Percentiles rank a stretch among this genome's conserved stretches.
phyloP scores from a whole-genome alignment of 2,797 vertebrate genomes.

The Peromyscus nudipes region DNA sequence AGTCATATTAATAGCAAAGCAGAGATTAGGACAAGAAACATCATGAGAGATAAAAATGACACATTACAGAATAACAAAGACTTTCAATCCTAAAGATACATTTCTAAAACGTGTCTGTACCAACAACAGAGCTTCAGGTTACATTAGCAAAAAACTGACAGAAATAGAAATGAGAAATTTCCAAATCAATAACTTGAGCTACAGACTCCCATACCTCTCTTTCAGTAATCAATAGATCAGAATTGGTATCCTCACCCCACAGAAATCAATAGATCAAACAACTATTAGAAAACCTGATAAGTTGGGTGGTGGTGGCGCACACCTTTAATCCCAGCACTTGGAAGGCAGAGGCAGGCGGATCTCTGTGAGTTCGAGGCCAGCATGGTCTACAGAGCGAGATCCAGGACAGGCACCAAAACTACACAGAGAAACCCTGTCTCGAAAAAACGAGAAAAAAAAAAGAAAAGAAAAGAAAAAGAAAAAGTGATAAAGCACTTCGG shows the following conservation, averaged over 20 bases:
- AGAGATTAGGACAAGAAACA: conserved; percentile 17
- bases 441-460: no score
- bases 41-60: background rate
- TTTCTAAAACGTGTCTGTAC: background rate
- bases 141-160: background rate
- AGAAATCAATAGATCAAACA: conserved; percentile 16
- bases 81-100: background rate
- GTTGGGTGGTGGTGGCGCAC: no score
- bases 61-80: conserved; percentile 4
- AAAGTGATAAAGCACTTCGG: background rate
- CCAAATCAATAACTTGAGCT: background rate
- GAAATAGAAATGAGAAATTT: conserved; percentile 10
- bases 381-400: no score
- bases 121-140: conserved; percentile 32
- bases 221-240: conserved; percentile 16
- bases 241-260: background rate
- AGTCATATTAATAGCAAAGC: conserved; percentile 1
- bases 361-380: no score
- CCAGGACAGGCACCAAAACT: no score
- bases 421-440: no score
- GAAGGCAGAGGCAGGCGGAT: no score
- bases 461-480: no score
- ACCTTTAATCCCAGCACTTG: no score
- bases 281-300: background rate
- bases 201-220: background rate